Evolutionary conservation across 2,888 invertebrate species (phyloP).

Genomic region (Spodoptera picta): DNA sequence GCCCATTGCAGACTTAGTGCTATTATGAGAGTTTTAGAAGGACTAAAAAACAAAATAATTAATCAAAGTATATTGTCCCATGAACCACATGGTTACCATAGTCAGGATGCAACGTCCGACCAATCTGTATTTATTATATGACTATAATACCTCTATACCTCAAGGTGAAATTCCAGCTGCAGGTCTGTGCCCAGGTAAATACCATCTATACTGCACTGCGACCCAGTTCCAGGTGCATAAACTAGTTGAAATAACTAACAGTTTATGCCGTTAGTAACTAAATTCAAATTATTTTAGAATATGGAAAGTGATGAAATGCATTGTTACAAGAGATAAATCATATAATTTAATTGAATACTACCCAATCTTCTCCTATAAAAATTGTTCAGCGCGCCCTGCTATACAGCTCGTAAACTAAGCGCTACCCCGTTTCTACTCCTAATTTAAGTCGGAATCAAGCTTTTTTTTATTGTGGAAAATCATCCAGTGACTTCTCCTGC

Average conservation of each 20-base stretch:
- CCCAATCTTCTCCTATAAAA: too few species aligned
- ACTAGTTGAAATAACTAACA: conserved; percentile 29
- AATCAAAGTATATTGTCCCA: not conserved
- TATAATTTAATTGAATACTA: too few species aligned
- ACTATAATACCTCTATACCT: conserved; percentile 54
- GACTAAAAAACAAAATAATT: not conserved
- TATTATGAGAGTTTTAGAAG: not conserved
- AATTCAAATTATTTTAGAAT: too few species aligned
- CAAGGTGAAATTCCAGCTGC: conserved; percentile 33
- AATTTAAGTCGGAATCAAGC: too few species aligned
- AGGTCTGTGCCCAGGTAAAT: conserved; percentile 21
- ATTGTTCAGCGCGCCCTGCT: too few species aligned
- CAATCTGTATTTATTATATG: conserved; percentile 30
- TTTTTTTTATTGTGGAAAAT: too few species aligned
- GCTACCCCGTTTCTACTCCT: too few species aligned
- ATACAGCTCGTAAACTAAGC: too few species aligned
- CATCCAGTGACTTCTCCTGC: too few species aligned
- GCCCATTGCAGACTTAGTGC: too few species aligned
- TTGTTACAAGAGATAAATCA: too few species aligned
- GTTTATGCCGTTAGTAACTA: conserved; percentile 3
- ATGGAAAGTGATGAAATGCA: too few species aligned
- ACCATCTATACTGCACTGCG: conserved; percentile 12
- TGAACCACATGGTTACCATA: conserved; percentile 17
- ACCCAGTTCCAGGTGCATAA: conserved; percentile 26
- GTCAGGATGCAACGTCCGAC: conserved; percentile 45